Conservation (phyloP, 2,888 invertebrate genomes). For the Molanna angustata region DNA sequence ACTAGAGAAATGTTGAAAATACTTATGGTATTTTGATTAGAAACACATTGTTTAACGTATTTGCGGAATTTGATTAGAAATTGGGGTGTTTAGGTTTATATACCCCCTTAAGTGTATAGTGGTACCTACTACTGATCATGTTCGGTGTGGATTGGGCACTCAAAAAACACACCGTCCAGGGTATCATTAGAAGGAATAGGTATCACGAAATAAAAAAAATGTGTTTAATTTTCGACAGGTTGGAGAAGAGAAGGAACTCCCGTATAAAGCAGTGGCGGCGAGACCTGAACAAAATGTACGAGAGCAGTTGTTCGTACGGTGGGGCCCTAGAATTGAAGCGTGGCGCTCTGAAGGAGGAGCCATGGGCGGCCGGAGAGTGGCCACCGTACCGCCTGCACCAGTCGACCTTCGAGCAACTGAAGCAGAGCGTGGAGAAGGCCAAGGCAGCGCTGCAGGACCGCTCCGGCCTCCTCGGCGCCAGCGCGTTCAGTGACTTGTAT, state of each 20-base stretch:
- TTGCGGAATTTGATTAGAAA: too few species aligned
- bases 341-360: conserved; percentile 57
- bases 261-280: conserved; percentile 5
- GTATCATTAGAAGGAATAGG: not conserved
- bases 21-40: too few species aligned
- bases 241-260: conserved; percentile 12
- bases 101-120: too few species aligned
- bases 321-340: conserved; percentile 77
- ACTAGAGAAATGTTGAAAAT: too few species aligned
- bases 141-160: too few species aligned
- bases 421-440: conserved; percentile 88
- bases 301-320: conserved; percentile 91
- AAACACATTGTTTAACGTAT: too few species aligned
- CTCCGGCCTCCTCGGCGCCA: conserved; percentile 67
- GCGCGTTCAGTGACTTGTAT: conserved; percentile 69
- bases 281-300: conserved; percentile 70
- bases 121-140: too few species aligned
- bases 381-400: conserved; percentile 79
- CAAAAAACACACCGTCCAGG: not conserved
- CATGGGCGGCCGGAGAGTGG: conserved; percentile 67
- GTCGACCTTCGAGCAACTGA: conserved; percentile 85
- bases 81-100: too few species aligned
- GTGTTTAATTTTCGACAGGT: not conserved
- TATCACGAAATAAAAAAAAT: not conserved
- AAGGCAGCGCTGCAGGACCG: conserved; percentile 80